phyloP scores from a whole-genome alignment of 2,797 vertebrate genomes.

The Falco novaeseelandiae region DNA sequence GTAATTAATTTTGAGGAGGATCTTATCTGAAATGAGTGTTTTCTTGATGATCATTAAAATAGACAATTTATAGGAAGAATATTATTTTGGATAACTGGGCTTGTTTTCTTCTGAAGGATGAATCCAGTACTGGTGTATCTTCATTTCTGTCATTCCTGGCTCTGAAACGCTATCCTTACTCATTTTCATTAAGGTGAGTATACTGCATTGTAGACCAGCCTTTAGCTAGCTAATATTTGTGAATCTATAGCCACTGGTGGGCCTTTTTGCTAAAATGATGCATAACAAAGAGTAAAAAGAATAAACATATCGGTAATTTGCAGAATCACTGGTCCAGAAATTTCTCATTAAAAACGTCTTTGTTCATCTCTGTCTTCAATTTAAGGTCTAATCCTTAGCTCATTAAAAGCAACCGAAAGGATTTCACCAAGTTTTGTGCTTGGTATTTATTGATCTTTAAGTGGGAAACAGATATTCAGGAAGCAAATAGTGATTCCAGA shows the following conservation, averaged over 20 bases:
- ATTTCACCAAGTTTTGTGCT: not conserved
- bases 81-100: not conserved
- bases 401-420: not conserved
- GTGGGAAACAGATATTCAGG: not conserved
- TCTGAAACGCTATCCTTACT: not conserved
- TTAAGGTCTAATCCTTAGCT: not conserved
- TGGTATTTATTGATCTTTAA: not conserved
- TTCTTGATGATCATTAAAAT: not conserved
- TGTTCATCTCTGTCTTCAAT: not conserved
- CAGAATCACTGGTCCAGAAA: not conserved
- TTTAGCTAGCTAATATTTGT: not conserved
- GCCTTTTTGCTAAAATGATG: not conserved
- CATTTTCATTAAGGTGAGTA: not conserved
- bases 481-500: not conserved
- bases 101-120: not conserved
- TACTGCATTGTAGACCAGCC: not conserved
- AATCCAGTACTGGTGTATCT: not conserved
- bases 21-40: not conserved
- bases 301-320: not conserved
- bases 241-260: not conserved
- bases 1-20: not conserved
- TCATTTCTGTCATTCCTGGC: conserved; percentile 23
- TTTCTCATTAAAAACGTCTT: not conserved
- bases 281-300: not conserved
- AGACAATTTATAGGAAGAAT: not conserved